Evolutionary conservation across 30 jellyfish, hydroid and myxozoan genomes (phyloP), one percentile per base, ranked within the genome.

Genomic region (Pseudorhiza aurosa): DNA sequence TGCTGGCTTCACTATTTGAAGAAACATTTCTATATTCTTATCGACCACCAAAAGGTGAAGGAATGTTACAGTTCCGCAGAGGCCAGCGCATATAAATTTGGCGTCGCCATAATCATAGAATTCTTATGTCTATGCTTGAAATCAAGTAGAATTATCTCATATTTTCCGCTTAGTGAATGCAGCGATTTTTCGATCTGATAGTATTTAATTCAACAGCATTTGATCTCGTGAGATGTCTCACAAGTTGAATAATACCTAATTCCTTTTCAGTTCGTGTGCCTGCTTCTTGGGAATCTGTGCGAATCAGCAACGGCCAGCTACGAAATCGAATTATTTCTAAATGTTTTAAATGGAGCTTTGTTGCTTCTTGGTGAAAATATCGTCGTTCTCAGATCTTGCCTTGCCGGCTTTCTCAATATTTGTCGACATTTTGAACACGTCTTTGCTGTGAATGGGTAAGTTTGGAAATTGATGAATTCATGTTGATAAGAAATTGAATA

Each of bases 381-480:
- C 51, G 85, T 82, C 45, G 75, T 93, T 12, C 47, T 93, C 68
- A 39, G 98, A 25, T 22, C 96, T 21, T 81, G 94, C 43, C 80
- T 93, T 25, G 98, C 95, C 6, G 90, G 88, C 28, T 81, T 75
- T 24, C 72, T 93, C 42, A 93, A 81, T 62, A 53, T 93, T 28
- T 82, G 89, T 74, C 35, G 86, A 44, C 90, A 80, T 26, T 93
- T 87, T 73, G 95, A 89, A 15, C 92, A 93, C 55, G 40, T 75
- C 72, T 93, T 93, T 40, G 84, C 98, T 17, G 83, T 78, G 56
- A 79, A 82, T 65, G 98, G 97, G 98, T 93, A 71, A 45, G 94
- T 31, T 21, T n/a, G n/a, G n/a, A n/a, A n/a, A n/a, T n/a, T n/a
- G n/a, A n/a, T n/a, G n/a, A n/a, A n/a, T n/a, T n/a, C n/a, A n/a